Percentiles rank a stretch among this genome's conserved stretches.
Evolutionary conservation across 2,797 vertebrate genomes (phyloP).

Genomic region (Sebastes nivosus): DNA sequence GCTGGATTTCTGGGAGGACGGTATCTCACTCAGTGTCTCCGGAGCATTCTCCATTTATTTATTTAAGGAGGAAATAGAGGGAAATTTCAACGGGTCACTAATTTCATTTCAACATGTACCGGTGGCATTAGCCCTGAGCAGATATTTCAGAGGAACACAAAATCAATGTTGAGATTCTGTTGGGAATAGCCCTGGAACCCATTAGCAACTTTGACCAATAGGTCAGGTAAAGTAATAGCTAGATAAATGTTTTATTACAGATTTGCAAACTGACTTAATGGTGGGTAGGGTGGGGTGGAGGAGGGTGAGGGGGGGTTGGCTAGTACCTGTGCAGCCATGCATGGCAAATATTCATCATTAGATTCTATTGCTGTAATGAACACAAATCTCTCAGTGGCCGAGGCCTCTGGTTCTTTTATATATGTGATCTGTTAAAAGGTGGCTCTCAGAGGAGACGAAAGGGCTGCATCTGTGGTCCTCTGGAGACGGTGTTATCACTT

Average conservation of each 20-base stretch:
- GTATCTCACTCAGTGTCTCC: conserved; percentile 67
- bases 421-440: conserved; percentile 50
- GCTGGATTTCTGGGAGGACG: conserved; percentile 57
- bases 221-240: conserved; percentile 94
- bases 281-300: no score
- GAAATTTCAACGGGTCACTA: conserved; percentile 85
- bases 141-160: conserved; percentile 88
- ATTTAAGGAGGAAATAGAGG: conserved; percentile 83
- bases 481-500: conserved; percentile 24
- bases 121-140: conserved; percentile 83
- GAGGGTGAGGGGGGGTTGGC: conserved; percentile 54
- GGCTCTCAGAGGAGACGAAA: conserved; percentile 40
- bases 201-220: conserved; percentile 91
- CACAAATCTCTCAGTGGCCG: conserved; percentile 64
- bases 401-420: conserved; percentile 45
- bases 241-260: conserved; percentile 97
- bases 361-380: conserved; percentile 73
- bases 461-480: conserved; percentile 28
- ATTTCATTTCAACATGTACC: conserved; percentile 86
- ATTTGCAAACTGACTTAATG: conserved; percentile 90
- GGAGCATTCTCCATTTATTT: conserved; percentile 81
- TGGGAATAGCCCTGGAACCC: conserved; percentile 88
- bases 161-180: conserved; percentile 85
- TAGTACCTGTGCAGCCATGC: conserved; percentile 80
- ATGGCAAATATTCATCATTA: conserved; percentile 80